Evolutionary conservation across 2,888 invertebrate genomes (phyloP), one percentile per base, ranked within the genome.

Genomic region (Mesochorus sp.): DNA sequence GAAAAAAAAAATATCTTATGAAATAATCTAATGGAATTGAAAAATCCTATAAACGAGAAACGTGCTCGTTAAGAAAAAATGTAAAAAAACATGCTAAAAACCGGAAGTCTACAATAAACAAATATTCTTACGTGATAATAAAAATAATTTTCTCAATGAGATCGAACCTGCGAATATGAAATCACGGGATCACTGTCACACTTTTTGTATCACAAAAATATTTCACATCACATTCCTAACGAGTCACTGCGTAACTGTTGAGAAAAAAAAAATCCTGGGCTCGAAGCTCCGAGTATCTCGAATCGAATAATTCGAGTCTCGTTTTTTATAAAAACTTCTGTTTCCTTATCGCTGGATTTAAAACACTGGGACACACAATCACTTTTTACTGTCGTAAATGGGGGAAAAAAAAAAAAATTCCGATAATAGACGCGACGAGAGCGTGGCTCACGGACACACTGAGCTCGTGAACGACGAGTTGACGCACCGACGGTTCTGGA

Each of bases 401-500:
- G 5, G 3, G 5, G 28, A 28, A 28, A 3, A 12, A n/a, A 31
- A 19, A 49, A 39, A 39, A 39, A 26, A 51, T 42, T 19, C 26
- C 24, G 73, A 57, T 47, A 34, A 61, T 51, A 37, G 74, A 70
- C 74, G 74, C 62, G 70, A 53, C 44, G 44, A 55, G 59, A 37
- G 39, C 73, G 77, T 73, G 73, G 37, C 31, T 62, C 31, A 62
- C 61, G 68, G 39, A 53, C 1, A 31, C 6, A 14, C 14, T 17
- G 39, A 42, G 42, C 71, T 12, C 61, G 71, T 42, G 55, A n/a
- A 39, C 70, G 42, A 68, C 73, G 39, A 49, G 42, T 67, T 79
- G 66, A 70, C 71, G 78, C 74, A 59, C 71, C 39, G 66, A 70
- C 78, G 78, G 78, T 75, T 79, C 74, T 51, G 66, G 70, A 74